These are phyloP conservation scores for Oreotrochilus melanogaster DNA, from an alignment of 2,113 vertebrate genomes.

Conservation along the genomic window DNA sequence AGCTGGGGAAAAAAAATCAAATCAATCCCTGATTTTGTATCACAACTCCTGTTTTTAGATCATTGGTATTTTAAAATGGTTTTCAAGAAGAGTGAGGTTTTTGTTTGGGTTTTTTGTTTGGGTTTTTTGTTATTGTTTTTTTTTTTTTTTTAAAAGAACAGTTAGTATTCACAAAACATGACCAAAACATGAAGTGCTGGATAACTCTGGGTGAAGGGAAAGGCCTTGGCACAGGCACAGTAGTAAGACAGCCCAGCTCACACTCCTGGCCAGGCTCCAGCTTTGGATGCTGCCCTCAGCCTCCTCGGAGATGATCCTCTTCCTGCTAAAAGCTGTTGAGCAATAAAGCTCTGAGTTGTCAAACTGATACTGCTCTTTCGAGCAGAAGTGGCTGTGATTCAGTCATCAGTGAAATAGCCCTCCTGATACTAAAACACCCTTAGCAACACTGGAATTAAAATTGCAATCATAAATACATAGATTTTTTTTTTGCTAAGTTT, in stretches of 20 bases:
- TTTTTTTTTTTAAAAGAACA: neutral
- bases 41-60: neutral
- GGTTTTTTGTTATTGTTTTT: too few relatives aligned
- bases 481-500: neutral
- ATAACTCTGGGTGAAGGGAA: neutral
- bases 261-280: conserved; percentile 30
- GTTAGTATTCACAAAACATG: neutral
- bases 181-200: neutral
- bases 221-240: neutral
- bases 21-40: neutral
- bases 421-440: neutral
- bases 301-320: conserved; percentile 12
- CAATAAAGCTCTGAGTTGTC: conserved; percentile 48
- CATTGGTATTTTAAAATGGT: neutral
- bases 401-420: neutral
- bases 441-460: neutral
- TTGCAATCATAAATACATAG: neutral
- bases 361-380: conserved; percentile 41
- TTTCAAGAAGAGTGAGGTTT: neutral
- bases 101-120: too few relatives aligned
- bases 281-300: conserved; percentile 21
- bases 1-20: neutral
- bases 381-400: conserved; percentile 45
- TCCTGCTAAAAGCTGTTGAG: conserved; percentile 45
- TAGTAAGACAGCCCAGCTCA: neutral